Conservation (phyloP, 2,888 invertebrate species). For the Agriopis leucophaearia region DNA sequence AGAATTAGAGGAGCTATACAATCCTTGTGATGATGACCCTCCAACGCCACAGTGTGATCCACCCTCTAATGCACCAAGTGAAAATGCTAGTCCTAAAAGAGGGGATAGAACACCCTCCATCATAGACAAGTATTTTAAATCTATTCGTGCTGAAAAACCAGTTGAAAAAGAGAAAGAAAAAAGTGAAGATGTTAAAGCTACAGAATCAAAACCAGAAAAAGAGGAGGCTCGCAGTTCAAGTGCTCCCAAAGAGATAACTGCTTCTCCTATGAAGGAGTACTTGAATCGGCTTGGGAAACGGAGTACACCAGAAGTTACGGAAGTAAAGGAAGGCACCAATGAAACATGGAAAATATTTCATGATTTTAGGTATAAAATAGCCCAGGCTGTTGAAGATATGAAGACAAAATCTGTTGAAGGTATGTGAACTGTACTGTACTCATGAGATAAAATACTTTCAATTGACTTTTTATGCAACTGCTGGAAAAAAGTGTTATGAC, state of each 20-base stretch:
- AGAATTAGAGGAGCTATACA: slow-evolving; percentile 89
- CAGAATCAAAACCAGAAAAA: slow-evolving; percentile 63
- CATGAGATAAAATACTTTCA: neutral
- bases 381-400: slow-evolving; percentile 92
- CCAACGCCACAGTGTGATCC: slow-evolving; percentile 80
- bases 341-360: slow-evolving; percentile 91
- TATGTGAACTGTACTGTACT: slow-evolving; percentile 47
- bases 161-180: slow-evolving; percentile 74
- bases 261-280: slow-evolving; percentile 86
- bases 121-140: slow-evolving; percentile 83
- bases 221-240: slow-evolving; percentile 56
- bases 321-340: slow-evolving; percentile 74
- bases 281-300: slow-evolving; percentile 87
- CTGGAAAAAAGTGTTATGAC: too few relatives aligned
- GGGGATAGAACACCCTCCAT: slow-evolving; percentile 78
- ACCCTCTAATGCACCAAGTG: slow-evolving; percentile 66
- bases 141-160: slow-evolving; percentile 71
- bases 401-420: slow-evolving; percentile 89
- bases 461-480: too few relatives aligned
- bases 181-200: slow-evolving; percentile 64
- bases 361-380: slow-evolving; percentile 91
- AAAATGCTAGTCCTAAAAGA: slow-evolving; percentile 78
- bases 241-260: slow-evolving; percentile 70
- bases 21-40: slow-evolving; percentile 87
- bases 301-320: slow-evolving; percentile 87